Evolutionary conservation across 2,888 invertebrate species (phyloP).

Genomic region (Nymphalis polychloros): DNA sequence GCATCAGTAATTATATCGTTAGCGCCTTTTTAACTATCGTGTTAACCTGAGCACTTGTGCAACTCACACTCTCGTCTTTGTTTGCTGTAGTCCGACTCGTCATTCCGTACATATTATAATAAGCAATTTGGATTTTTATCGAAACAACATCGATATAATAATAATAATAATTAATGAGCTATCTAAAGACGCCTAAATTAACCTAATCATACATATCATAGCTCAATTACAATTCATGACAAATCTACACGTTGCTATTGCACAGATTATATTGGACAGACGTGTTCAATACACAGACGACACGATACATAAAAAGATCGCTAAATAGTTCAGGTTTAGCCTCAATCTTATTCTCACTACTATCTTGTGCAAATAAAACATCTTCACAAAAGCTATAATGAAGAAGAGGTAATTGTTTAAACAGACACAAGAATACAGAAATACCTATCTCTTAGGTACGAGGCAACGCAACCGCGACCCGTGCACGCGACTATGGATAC

Average conservation of each 20-base stretch:
- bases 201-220: too few relatives aligned
- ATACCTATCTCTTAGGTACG: slow-evolving; percentile 70
- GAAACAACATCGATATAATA: too few relatives aligned
- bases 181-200: too few relatives aligned
- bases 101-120: too few relatives aligned
- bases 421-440: slow-evolving; percentile 80
- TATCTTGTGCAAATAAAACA: slow-evolving; percentile 77
- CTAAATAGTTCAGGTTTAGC: slow-evolving; percentile 54
- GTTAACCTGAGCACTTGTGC: slow-evolving; percentile 3
- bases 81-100: too few relatives aligned
- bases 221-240: too few relatives aligned
- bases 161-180: too few relatives aligned
- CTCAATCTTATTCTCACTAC: slow-evolving; percentile 67
- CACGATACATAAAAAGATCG: slow-evolving; percentile 30
- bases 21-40: slow-evolving; percentile 8
- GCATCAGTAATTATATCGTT: neutral
- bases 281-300: slow-evolving; percentile 23
- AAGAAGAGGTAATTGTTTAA: slow-evolving; percentile 77
- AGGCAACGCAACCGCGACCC: slow-evolving; percentile 34
- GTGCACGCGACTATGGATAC: slow-evolving; percentile 29
- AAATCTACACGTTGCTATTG: neutral
- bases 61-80: too few relatives aligned
- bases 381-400: slow-evolving; percentile 78
- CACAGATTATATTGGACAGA: slow-evolving; percentile 3
- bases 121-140: too few relatives aligned